Evolutionary conservation across 2,888 invertebrate species (phyloP).

Genomic region (Habrosyne pyritoides): DNA sequence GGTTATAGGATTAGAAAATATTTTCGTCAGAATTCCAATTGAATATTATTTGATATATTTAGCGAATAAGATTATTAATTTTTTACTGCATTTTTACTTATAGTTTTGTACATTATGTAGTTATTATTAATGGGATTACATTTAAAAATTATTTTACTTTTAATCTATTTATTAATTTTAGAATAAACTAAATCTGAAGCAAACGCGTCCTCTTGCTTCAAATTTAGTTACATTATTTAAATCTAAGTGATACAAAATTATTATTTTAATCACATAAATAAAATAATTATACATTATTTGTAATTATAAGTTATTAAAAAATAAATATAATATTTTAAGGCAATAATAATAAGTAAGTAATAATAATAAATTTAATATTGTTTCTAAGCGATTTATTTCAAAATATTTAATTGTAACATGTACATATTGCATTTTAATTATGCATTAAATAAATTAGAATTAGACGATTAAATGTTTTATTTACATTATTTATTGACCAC

Average conservation of each 20-base stretch:
- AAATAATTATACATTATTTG: conserved; percentile 8
- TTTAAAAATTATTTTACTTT: conserved; percentile 4
- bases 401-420: conserved; percentile 40
- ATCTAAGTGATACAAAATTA: conserved; percentile 14
- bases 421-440: conserved; percentile 49
- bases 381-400: conserved; percentile 11
- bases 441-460: conserved; percentile 26
- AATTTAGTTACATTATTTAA: conserved; percentile 37
- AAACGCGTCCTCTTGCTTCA: conserved; percentile 79
- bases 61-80: conserved; percentile 21
- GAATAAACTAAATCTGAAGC: conserved; percentile 53
- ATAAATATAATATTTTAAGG: conserved; percentile 17
- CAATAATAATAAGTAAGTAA: too few relatives aligned
- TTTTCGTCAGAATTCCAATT: background rate
- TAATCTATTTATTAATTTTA: conserved; percentile 12
- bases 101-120: conserved; percentile 21
- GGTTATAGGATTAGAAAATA: background rate
- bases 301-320: background rate
- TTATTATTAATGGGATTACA: conserved; percentile 7
- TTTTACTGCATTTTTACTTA: conserved; percentile 74
- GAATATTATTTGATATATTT: conserved; percentile 10
- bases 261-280: conserved; percentile 14
- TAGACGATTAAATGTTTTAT: conserved; percentile 16
- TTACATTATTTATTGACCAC: too few relatives aligned
- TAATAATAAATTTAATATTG: conserved; percentile 10